Conservation (phyloP, 2,797 vertebrate genomes). For the Eleutherodactylus coqui region DNA sequence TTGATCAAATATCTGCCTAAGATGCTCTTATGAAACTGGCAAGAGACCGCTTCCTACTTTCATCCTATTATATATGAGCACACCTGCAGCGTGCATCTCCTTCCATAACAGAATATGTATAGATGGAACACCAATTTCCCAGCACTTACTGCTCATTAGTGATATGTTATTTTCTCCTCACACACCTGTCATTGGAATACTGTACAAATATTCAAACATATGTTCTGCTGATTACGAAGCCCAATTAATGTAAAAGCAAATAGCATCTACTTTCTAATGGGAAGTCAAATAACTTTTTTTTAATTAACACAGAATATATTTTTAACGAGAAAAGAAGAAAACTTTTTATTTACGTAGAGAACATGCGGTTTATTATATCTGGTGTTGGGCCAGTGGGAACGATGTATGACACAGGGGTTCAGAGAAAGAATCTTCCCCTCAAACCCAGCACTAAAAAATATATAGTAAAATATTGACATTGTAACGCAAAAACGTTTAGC, state of each 20-base stretch:
- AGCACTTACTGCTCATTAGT: conserved; percentile 49
- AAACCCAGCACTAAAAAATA: too few relatives aligned
- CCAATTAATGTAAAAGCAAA: conserved; percentile 51
- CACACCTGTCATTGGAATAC: conserved; percentile 44
- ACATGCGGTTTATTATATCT: too few relatives aligned
- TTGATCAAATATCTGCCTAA: not conserved
- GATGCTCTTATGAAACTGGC: not conserved
- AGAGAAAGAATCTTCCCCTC: too few relatives aligned
- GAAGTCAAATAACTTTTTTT: not conserved
- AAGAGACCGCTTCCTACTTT: not conserved
- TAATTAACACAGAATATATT: not conserved
- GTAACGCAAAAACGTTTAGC: too few relatives aligned
- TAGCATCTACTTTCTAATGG: conserved; percentile 17
- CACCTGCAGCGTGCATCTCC: conserved; percentile 40
- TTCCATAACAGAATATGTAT: not conserved
- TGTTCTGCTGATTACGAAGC: conserved; percentile 32
- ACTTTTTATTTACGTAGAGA: too few relatives aligned
- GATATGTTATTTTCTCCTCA: conserved; percentile 9
- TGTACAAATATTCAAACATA: conserved; percentile 29
- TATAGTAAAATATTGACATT: too few relatives aligned
- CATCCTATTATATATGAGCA: not conserved
- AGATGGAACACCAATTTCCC: conserved; percentile 26
- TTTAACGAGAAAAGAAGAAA: not conserved
- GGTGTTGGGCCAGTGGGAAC: too few relatives aligned
- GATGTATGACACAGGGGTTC: too few relatives aligned